Conservation (phyloP, 2,797 vertebrate genomes). For the Malacoctenus gilli region DNA sequence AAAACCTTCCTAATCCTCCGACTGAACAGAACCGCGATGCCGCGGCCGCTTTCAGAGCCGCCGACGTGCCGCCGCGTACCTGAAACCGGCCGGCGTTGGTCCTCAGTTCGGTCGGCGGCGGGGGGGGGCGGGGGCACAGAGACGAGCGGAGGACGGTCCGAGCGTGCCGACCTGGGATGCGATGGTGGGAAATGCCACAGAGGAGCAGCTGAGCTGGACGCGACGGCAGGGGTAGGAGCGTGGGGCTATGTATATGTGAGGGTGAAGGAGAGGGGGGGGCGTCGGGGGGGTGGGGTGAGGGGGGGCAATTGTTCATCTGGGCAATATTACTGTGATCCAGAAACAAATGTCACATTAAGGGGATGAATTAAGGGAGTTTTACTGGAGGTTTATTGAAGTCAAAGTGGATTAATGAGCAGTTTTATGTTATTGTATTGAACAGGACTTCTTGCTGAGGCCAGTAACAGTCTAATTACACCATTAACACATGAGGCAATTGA, state of each 20-base stretch:
- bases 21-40: conserved; percentile 30
- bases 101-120: conserved; percentile 23
- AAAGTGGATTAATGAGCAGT: no score
- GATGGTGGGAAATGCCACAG: conserved; percentile 62
- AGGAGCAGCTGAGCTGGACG: conserved; percentile 39
- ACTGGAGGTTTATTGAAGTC: no score
- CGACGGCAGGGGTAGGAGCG: conserved; percentile 29
- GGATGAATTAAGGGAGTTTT: not conserved
- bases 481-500: no score
- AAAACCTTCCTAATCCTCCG: conserved; percentile 63
- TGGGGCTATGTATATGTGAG: conserved; percentile 22
- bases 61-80: conserved; percentile 55
- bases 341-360: not conserved
- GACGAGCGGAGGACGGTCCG: conserved; percentile 27
- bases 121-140: conserved; percentile 4
- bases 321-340: conserved; percentile 1
- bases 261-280: not conserved
- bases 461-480: no score
- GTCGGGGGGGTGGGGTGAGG: not conserved
- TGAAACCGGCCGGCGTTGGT: conserved; percentile 45
- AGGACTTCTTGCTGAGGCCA: no score
- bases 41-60: conserved; percentile 44
- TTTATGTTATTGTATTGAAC: no score
- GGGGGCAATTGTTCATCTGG: conserved; percentile 11
- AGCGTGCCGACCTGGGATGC: conserved; percentile 39